Evolutionary conservation across 2,797 vertebrate species (phyloP), one percentile per base, ranked within the genome.

Genomic region (Takifugu rubripes): DNA sequence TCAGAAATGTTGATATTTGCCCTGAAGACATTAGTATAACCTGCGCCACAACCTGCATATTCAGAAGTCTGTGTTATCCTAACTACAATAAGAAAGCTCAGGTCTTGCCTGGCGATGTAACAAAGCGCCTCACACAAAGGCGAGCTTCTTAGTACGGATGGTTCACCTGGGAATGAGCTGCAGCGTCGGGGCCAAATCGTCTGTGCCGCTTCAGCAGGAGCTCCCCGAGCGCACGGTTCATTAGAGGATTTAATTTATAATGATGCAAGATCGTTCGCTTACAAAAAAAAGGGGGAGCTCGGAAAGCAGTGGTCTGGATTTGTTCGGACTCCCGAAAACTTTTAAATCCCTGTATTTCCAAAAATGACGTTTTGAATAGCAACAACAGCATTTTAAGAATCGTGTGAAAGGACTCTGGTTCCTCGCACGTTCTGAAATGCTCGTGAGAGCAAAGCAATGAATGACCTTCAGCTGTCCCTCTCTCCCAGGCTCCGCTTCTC

Each of bases 381-480:
- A 1, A 50, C 29, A 36, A 11, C 3, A 48, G 21, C 15, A 25
- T 49, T 2, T 7, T 26, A 17, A 59, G 31, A 53, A 25, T 50
- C 57, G 15, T 11, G 8, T 10, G 7, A 55, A 64, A 52, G 12
- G 42, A 44, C 21, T 47, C 52, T 27, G 55, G 42, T 16, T 61
- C 59, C 45, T 65, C 54, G 45, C 52, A 64, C 46, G 68, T 64
- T 69, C 49, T 64, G 72, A 57, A 59, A 64, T 73, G 54, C 44
- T 56, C 40, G 52, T 80, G 61, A 71, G 56, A 77, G 59, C 65
- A 48, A 80, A 81, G 58, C 58, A 72, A 63, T 81, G 70, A 78
- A 83, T 92, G 90, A 92, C 91, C 92, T 93, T 94, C 91, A 89
- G 79, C 87, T 83, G 82, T 89, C 79, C 85, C 45, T 82, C 77